Base-by-base conservation (phyloP, 2,797 vertebrate genomes). In the Eupleurogrammus muticus region DNA sequence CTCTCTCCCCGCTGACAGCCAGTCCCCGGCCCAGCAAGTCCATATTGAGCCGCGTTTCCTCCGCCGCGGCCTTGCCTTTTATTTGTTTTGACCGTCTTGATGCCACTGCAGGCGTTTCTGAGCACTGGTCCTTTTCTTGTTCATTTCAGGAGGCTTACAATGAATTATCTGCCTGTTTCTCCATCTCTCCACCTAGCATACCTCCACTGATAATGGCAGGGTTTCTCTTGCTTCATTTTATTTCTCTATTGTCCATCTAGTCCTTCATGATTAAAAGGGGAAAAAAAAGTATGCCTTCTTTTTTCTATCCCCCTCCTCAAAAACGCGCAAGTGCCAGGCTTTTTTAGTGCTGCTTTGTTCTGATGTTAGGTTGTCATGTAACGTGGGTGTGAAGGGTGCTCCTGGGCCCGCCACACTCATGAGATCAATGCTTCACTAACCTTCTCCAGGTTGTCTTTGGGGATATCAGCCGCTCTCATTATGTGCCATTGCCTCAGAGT, bases 81-180 rank as follows among this genome's bases (percentile, higher is more conserved):
- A 92, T 93, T 93, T 94, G 90, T 92, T 92, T 92, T 92, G 91
- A 89, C 89, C 83, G 91, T 88, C 92, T n/a, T 90, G 90, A 91
- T 64, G 87, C 87, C 86, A 85, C 84, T 74, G 86, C 90, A 89
- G 90, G 92, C 81, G 63, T 92, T 90, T 91, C 79, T 3, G 90
- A 93, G 90, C 89, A 87, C 77, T 68, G 34, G 87, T 82, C 81
- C 77, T 88, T n/a, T 82, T 91, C 89, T 88, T 88, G 83, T 90
- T 91, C 90, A 90, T 93, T 93, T 92, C 85, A 84, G 79, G 63
- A 62, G 85, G 81, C 84, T 88, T 88, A 83, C 82, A 81, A 73
- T 85, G 85, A 90, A 89, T 88, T 83, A 61, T 42, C 66, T 64
- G 66, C 72, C 44, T 36, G n/a, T 48, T 54, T 32, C 54, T 50